Evolutionary conservation across 2,797 vertebrate species (phyloP).

Genomic region (Myotis vivesi): DNA sequence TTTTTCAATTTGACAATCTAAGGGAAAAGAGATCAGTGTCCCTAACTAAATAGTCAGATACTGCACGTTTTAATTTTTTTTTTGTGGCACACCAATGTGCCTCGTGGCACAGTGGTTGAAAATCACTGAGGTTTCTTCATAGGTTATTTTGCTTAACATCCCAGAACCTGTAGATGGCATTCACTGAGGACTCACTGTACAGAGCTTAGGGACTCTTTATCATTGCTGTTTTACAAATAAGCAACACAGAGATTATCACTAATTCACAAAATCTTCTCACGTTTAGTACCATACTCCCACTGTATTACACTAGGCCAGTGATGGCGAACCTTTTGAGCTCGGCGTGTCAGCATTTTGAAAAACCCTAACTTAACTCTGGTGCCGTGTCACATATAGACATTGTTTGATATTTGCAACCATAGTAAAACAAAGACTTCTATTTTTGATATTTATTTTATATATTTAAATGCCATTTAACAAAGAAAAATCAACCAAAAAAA

Average conservation of each 20-base stretch:
- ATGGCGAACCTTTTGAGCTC: no score
- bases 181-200: not conserved
- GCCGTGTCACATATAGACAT: no score
- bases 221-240: not conserved
- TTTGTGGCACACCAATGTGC: not conserved
- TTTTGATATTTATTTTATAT: no score
- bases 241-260: not conserved
- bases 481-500: no score
- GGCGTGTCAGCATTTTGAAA: no score
- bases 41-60: not conserved
- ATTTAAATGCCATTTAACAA: no score
- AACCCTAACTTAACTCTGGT: no score
- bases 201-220: not conserved
- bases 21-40: not conserved
- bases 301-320: not conserved
- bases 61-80: not conserved
- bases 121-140: not conserved
- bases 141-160: not conserved
- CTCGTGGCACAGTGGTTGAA: not conserved
- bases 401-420: no score
- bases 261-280: conserved; percentile 12
- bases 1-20: not conserved
- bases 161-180: not conserved
- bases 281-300: not conserved
- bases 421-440: no score